These are phyloP conservation scores for Poecilia velifera DNA, from an alignment of 2,797 vertebrate genomes.

Conservation along the genomic window DNA sequence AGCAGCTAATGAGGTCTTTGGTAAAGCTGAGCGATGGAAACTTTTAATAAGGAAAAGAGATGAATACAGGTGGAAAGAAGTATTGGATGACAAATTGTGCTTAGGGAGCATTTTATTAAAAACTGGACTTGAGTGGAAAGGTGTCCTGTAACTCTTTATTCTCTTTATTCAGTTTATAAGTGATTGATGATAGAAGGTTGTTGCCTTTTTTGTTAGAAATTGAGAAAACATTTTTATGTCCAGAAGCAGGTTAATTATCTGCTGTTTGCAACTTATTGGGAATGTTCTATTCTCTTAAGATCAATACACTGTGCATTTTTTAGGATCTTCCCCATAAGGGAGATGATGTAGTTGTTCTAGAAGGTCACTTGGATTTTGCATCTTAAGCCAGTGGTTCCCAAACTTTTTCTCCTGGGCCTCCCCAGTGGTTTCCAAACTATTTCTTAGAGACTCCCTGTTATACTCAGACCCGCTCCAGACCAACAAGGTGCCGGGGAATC, in stretches of 20 bases:
- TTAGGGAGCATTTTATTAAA: slow-evolving; percentile 44
- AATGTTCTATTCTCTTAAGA: neutral
- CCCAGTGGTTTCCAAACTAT: too few species aligned
- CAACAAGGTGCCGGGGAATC: too few species aligned
- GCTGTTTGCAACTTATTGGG: neutral
- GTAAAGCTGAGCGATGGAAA: slow-evolving; percentile 51
- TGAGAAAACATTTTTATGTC: neutral
- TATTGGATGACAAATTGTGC: slow-evolving; percentile 45
- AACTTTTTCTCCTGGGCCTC: too few species aligned
- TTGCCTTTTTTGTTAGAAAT: slow-evolving; percentile 14
- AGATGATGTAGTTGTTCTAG: neutral
- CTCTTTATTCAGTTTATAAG: slow-evolving; percentile 5
- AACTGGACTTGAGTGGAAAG: slow-evolving; percentile 2
- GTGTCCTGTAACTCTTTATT: slow-evolving; percentile 7
- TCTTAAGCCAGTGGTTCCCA: too few species aligned
- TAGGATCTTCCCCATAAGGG: neutral
- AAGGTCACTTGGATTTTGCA: neutral
- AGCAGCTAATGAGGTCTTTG: slow-evolving; percentile 57
- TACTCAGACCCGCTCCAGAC: too few species aligned
- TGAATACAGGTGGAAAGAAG: slow-evolving; percentile 36
- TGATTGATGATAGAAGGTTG: neutral
- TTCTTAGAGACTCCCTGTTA: too few species aligned
- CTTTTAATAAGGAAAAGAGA: slow-evolving; percentile 60
- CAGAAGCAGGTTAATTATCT: neutral
- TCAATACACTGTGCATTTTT: neutral